A percentile compares a stretch with the other conserved stretches of the same genome.
Conservation (phyloP, 2,888 invertebrate genomes). For the Empis stercorea region DNA sequence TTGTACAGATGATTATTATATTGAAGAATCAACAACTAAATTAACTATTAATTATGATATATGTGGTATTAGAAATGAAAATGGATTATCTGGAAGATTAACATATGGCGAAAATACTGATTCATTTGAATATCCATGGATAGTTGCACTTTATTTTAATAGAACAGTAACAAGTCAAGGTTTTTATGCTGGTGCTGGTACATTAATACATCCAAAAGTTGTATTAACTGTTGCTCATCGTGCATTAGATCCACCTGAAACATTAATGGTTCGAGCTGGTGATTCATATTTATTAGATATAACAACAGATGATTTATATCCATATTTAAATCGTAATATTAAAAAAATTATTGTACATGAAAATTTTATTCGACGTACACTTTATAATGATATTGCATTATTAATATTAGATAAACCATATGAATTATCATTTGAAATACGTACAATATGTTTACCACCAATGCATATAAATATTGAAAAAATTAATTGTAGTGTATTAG, state of each 20-base stretch:
- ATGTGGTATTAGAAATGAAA: too few relatives aligned
- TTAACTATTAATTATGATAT: too few relatives aligned
- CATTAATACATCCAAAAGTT: conserved; percentile 57
- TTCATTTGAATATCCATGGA: conserved; percentile 62
- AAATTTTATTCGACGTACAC: conserved; percentile 45
- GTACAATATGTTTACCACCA: conserved; percentile 51
- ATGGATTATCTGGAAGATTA: too few relatives aligned
- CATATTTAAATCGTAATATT: conserved; percentile 54
- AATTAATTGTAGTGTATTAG: conserved; percentile 21
- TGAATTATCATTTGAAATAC: conserved; percentile 50
- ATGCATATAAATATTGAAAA: conserved; percentile 32
- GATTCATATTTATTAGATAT: conserved; percentile 67
- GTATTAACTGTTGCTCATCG: conserved; percentile 73
- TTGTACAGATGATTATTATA: too few relatives aligned
- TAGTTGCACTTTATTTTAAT: conserved; percentile 49
- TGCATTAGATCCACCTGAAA: conserved; percentile 16
- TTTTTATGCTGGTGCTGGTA: conserved; percentile 66
- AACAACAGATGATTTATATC: conserved; percentile 48
- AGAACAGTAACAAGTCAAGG: conserved; percentile 39
- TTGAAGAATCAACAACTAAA: too few relatives aligned
- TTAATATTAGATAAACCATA: conserved; percentile 50
- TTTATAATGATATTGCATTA: conserved; percentile 61
- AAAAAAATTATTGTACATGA: conserved; percentile 21
- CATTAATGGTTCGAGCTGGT: conserved; percentile 47
- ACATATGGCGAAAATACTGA: too few relatives aligned